A percentile compares a stretch with the other conserved stretches of the same genome.
Conservation (phyloP, 2,113 vertebrate genomes). For the Brachypodius melanocephalos region DNA sequence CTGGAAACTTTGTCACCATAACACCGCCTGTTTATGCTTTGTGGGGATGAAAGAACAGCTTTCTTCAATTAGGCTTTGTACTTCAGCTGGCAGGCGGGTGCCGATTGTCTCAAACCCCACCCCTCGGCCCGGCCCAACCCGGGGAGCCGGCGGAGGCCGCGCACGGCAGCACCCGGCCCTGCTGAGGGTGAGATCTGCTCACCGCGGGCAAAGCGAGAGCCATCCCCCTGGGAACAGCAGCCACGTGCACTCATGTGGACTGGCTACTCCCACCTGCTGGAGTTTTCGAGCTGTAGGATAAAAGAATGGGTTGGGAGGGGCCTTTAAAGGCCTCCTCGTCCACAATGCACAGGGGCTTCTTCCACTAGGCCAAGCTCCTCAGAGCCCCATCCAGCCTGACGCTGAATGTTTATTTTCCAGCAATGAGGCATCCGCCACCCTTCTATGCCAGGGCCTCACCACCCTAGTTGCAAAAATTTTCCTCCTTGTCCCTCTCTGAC, state of each 20-base stretch:
- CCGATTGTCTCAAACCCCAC: slow-evolving; percentile 23
- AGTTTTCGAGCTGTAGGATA: neutral
- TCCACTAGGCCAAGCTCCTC: neutral
- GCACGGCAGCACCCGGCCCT: neutral
- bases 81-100: slow-evolving; percentile 36
- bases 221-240: too few relatives aligned
- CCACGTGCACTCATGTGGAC: too few relatives aligned
- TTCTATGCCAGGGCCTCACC: neutral
- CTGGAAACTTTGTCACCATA: slow-evolving; percentile 67
- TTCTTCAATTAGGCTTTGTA: slow-evolving; percentile 64
- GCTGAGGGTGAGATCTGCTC: neutral
- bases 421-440: neutral
- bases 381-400: neutral
- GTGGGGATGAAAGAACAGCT: slow-evolving; percentile 61
- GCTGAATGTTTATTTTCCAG: neutral
- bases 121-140: neutral
- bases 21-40: slow-evolving; percentile 53
- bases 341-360: rapidly evolving
- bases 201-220: rapidly evolving
- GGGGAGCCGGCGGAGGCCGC: neutral
- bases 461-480: neutral
- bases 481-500: neutral
- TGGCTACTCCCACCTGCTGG: neutral
- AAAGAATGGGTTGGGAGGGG: neutral
- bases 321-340: rapidly evolving